phyloP scores from a whole-genome alignment of 1,140 invertebrate genomes.

The Lucilia sericata region DNA sequence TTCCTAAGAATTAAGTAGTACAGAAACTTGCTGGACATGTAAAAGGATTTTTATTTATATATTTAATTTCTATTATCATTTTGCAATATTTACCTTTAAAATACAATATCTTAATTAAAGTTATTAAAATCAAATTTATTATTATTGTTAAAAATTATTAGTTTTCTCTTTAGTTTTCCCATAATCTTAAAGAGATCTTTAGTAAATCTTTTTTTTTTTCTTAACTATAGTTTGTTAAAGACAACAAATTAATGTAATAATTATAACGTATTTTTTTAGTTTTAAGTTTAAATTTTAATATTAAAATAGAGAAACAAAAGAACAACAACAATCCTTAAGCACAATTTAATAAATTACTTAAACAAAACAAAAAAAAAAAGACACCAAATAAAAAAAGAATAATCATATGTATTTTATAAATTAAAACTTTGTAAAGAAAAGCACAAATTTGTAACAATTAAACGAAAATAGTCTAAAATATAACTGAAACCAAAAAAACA shows the following conservation, averaged over 20 bases:
- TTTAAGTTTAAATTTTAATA: background rate
- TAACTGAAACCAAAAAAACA: background rate
- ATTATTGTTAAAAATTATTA: background rate
- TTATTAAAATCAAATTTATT: background rate
- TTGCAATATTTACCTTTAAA: background rate
- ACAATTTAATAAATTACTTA: conserved; percentile 6
- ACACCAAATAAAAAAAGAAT: background rate
- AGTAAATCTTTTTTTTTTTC: background rate
- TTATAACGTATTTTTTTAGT: background rate
- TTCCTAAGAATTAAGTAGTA: background rate
- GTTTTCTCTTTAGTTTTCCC: background rate
- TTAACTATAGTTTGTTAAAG: background rate
- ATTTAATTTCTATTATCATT: background rate
- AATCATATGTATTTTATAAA: background rate
- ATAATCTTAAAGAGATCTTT: background rate
- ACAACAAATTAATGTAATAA: background rate
- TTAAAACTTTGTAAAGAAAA: background rate
- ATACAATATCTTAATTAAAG: background rate
- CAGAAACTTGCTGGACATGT: background rate
- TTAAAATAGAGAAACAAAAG: background rate
- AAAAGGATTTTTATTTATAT: background rate
- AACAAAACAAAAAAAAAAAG: conserved; percentile 23
- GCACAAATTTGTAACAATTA: background rate
- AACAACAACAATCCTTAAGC: background rate
- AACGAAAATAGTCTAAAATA: background rate